phyloP scores from a whole-genome alignment of 2,113 vertebrate species.

The Delphinus delphis region DNA sequence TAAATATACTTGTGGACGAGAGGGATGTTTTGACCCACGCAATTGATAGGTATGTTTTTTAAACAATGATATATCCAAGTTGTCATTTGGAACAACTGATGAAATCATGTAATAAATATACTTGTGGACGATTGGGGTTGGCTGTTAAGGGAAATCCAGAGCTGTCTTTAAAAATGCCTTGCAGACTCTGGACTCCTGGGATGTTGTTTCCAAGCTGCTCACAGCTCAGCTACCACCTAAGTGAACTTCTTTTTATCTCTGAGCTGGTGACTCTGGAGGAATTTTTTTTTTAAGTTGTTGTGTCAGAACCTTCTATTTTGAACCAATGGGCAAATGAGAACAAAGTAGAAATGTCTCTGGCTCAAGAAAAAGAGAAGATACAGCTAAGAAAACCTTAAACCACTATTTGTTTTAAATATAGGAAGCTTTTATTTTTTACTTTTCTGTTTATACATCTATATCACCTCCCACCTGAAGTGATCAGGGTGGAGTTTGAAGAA shows the following conservation, averaged over 20 bases:
- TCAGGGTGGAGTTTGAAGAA: neutral
- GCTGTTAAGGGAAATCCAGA: neutral
- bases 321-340: slow-evolving; percentile 3
- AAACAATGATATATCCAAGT: neutral
- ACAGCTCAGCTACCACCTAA: neutral
- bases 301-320: slow-evolving; percentile 31
- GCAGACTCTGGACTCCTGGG: neutral
- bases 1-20: neutral
- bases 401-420: neutral
- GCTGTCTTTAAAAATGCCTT: slow-evolving; percentile 1
- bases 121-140: neutral
- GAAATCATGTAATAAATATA: neutral
- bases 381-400: neutral
- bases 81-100: slow-evolving; percentile 42
- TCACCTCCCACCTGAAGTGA: neutral
- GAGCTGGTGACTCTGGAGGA: neutral
- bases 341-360: neutral
- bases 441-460: neutral
- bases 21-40: neutral
- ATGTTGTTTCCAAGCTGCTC: neutral
- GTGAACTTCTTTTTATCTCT: neutral
- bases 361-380: neutral
- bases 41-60: neutral
- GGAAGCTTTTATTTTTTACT: neutral
- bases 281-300: neutral